phyloP scores from a whole-genome alignment of 2,797 vertebrate species.

The Champsocephalus gunnari region DNA sequence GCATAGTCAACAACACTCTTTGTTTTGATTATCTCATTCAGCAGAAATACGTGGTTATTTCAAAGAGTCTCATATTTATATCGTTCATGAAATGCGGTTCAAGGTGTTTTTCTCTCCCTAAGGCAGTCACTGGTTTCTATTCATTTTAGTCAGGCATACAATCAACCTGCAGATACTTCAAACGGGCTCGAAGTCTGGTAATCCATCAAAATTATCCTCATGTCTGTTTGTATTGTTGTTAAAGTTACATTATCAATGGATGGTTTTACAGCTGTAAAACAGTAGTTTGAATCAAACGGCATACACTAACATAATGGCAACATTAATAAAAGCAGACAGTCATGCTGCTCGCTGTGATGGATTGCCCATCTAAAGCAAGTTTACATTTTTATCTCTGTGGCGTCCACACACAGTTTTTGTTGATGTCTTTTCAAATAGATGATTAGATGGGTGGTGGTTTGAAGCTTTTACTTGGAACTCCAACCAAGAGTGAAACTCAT shows the following conservation, averaged over 20 bases:
- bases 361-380: conserved; percentile 20
- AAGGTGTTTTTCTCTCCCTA: conserved; percentile 3
- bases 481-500: conserved; percentile 24
- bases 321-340: conserved; percentile 27
- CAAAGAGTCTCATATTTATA: neutral
- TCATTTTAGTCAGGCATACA: conserved; percentile 1
- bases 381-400: conserved; percentile 29
- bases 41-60: neutral
- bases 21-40: conserved; percentile 32
- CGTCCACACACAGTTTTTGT: conserved; percentile 21
- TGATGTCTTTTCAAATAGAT: conserved; percentile 22
- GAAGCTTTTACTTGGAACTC: conserved; percentile 22
- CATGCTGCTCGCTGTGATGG: conserved; percentile 22
- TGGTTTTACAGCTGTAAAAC: conserved; percentile 21
- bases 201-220: conserved; percentile 49
- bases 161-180: conserved; percentile 31
- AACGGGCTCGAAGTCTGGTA: conserved; percentile 1
- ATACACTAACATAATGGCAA: conserved; percentile 11
- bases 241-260: conserved; percentile 22
- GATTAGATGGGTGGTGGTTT: neutral
- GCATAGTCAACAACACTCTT: neutral
- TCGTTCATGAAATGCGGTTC: neutral
- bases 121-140: neutral
- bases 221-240: conserved; percentile 40
- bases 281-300: conserved; percentile 19